phyloP scores from a whole-genome alignment of 2,113 vertebrate species.

The Gulo gulo region DNA sequence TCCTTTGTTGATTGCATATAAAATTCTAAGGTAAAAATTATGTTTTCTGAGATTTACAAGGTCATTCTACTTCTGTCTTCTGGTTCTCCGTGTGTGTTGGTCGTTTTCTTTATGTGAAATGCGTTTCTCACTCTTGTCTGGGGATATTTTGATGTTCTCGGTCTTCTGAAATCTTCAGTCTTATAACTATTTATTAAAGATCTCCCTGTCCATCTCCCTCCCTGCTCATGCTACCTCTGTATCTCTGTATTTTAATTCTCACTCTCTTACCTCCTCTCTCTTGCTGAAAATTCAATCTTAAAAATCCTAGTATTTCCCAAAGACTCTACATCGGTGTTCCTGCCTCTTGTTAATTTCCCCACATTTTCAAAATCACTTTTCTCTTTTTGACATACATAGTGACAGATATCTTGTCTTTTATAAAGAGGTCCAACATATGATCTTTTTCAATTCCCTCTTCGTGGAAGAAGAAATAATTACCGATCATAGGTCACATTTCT shows the following conservation, averaged over 20 bases:
- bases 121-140: neutral
- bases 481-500: neutral
- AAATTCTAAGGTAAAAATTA: neutral
- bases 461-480: neutral
- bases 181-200: neutral
- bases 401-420: neutral
- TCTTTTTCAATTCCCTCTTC: neutral
- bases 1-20: neutral
- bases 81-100: neutral
- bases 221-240: neutral
- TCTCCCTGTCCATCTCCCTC: neutral
- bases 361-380: neutral
- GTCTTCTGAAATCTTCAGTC: neutral
- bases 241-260: neutral
- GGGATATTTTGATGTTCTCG: neutral
- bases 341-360: neutral
- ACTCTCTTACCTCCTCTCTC: neutral
- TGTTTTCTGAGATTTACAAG: neutral
- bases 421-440: neutral
- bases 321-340: neutral
- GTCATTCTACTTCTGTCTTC: neutral
- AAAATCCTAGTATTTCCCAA: neutral
- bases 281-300: neutral
- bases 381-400: neutral
- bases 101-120: neutral